A percentile compares a stretch with the other conserved stretches of the same genome.
Conservation (phyloP, 2,888 invertebrate species). For the Drosophila imparisetae region DNA sequence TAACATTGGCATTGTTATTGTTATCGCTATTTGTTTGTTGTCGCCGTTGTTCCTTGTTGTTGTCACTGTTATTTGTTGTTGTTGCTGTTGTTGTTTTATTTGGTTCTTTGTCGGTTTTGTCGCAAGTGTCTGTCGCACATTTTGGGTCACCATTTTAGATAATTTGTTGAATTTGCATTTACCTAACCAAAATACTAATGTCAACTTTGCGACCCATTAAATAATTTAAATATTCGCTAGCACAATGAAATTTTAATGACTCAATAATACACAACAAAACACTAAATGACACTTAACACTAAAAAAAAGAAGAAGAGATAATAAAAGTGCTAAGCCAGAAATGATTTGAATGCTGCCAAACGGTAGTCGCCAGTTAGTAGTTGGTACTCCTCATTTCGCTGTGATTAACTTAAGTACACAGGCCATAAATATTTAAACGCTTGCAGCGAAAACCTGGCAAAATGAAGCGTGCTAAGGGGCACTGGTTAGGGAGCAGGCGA, state of each 20-base stretch:
- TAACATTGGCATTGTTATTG: constrained; percentile 64
- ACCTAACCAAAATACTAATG: constrained; percentile 18
- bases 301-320: constrained; percentile 5
- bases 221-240: constrained; percentile 66
- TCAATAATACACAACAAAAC: constrained; percentile 57
- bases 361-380: constrained; percentile 51
- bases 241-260: constrained; percentile 63
- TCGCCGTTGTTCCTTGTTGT: constrained; percentile 25
- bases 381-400: constrained; percentile 67
- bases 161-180: constrained; percentile 62
- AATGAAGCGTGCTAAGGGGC: constrained; percentile 10
- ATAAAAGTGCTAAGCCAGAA: constrained; percentile 20
- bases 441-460: constrained; percentile 35
- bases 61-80: constrained; percentile 19
- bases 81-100: constrained; percentile 37
- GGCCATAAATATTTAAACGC: constrained; percentile 79
- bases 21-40: constrained; percentile 50
- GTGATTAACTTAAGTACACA: constrained; percentile 81
- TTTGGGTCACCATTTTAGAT: constrained; percentile 56
- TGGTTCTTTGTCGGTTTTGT: constrained; percentile 46
- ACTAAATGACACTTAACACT: constrained; percentile 60
- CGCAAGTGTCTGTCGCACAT: constrained; percentile 35
- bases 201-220: constrained; percentile 36
- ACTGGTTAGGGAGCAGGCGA: constrained; percentile 3
- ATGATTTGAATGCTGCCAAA: constrained; percentile 66